phyloP scores from a whole-genome alignment of 2,888 invertebrate genomes.

The Chloroclysta siterata region DNA sequence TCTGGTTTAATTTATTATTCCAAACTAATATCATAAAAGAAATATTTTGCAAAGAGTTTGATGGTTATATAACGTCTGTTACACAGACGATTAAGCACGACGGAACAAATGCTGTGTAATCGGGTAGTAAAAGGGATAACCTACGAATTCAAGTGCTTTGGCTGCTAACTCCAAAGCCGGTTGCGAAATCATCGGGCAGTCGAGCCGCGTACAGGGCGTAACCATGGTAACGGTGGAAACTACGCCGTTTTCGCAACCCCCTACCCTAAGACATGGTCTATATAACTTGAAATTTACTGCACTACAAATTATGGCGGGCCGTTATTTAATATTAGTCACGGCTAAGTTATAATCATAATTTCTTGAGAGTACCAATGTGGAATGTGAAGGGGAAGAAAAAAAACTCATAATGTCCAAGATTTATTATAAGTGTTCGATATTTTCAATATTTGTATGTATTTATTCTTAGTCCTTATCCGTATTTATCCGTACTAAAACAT shows the following conservation, averaged over 20 bases:
- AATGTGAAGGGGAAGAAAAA: neutral
- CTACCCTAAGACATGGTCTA: conserved; percentile 43
- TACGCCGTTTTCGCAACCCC: conserved; percentile 72
- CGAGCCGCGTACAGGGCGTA: conserved; percentile 75
- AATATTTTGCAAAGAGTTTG: conserved; percentile 49
- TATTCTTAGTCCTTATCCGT: neutral
- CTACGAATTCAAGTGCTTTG: conserved; percentile 57
- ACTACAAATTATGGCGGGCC: conserved; percentile 45
- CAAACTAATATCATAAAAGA: neutral
- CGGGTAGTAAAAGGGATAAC: conserved; percentile 59
- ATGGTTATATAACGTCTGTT: conserved; percentile 43
- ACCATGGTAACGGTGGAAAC: conserved; percentile 77
- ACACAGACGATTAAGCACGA: conserved; percentile 59
- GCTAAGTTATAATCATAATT: conserved; percentile 28
- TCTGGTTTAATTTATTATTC: neutral
- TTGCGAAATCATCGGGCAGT: conserved; percentile 52
- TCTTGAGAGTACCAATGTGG: conserved; percentile 12
- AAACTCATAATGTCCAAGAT: neutral
- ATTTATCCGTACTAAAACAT: neutral
- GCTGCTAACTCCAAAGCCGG: conserved; percentile 66
- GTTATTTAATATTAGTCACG: conserved; percentile 44
- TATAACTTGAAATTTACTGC: conserved; percentile 49
- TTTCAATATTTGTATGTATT: neutral
- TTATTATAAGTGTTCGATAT: neutral
- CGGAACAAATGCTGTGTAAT: conserved; percentile 56